Evolutionary conservation across 2,888 invertebrate genomes (phyloP), one percentile per base, ranked within the genome.

Genomic region (Andrena chrysosceles): DNA sequence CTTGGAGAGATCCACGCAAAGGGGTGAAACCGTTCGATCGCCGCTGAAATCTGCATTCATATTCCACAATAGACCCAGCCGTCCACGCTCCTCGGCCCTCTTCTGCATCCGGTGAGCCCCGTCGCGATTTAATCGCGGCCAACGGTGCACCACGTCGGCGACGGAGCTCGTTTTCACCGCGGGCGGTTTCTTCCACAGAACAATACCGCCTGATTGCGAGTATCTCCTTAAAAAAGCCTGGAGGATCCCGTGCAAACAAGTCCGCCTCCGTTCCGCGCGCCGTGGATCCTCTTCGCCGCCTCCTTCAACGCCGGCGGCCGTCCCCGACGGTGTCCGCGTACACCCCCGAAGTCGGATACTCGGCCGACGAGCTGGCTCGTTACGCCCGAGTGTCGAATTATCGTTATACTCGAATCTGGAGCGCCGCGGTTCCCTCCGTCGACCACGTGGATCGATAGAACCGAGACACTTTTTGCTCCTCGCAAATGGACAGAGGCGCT

Each of bases 161-260:
- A 76, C 87, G 81, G 2, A 54, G 74, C 87, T 85, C 71, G 71
- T 89, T 89, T 86, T 89, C 89, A 23, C 89, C 62, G 49, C 81
- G 78, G 88, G 89, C 64, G 80, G 84, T 77, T 85, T 86, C 89
- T 89, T 81, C 87, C 87, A 81, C 80, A 77, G 86, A 89, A 89
- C 89, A 89, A 89, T 89, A 85, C 87, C 64, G 85, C 26, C 79
- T 89, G 88, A 89, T 89, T 89, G 84, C 64, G 88, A 83, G 64
- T 87, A 67, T 81, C 81, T 87, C 60, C 81, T 88, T 86, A 80
- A 88, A 88, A 88, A 87, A 67, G 35, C 42, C 64, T 66, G 67
- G 77, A 81, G 70, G 74, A 81, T 31, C 71, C 68, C 80, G 80
- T 78, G 81, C 80, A 87, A 87, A 87, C 85, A 87, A 87, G 77